Evolutionary conservation across 2,888 invertebrate genomes (phyloP).

Genomic region (Drosophila ezoana): DNA sequence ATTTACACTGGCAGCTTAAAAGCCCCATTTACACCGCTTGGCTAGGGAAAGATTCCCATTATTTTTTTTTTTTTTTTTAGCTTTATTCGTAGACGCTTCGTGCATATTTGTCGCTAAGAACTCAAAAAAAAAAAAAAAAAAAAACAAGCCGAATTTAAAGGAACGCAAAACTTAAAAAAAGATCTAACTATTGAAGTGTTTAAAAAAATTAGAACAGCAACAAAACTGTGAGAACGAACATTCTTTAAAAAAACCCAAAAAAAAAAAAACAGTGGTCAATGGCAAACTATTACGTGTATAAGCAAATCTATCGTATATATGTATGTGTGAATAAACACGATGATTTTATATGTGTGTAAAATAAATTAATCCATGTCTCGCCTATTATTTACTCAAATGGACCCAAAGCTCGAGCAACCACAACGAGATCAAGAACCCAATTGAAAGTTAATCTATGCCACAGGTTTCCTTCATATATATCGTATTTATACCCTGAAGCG

Average conservation of each 20-base stretch:
- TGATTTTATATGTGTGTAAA: constrained; percentile 60
- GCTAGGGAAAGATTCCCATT: background rate
- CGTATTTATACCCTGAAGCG: too few relatives aligned
- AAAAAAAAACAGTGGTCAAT: constrained; percentile 58
- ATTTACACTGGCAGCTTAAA: constrained; percentile 10
- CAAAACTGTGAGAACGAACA: constrained; percentile 42
- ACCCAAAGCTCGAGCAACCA: background rate
- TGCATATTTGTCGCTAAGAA: constrained; percentile 28
- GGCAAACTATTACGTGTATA: constrained; percentile 74
- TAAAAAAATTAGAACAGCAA: constrained; percentile 25
- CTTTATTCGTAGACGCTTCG: constrained; percentile 9
- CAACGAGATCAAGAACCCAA: constrained; percentile 10
- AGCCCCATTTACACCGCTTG: constrained; percentile 4
- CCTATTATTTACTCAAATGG: constrained; percentile 12
- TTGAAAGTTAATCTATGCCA: constrained; percentile 23
- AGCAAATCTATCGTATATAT: constrained; percentile 39
- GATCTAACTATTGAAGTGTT: too few relatives aligned
- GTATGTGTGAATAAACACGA: constrained; percentile 42
- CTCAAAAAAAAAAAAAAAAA: constrained; percentile 7
- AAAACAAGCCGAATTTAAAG: constrained; percentile 68
- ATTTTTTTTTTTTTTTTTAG: constrained; percentile 1
- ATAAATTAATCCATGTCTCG: constrained; percentile 15
- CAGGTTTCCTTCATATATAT: background rate
- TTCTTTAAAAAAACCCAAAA: constrained; percentile 7
- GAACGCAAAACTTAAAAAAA: constrained; percentile 4